phyloP scores from a whole-genome alignment of 2,797 vertebrate species.

The Sebastes glaucus region DNA sequence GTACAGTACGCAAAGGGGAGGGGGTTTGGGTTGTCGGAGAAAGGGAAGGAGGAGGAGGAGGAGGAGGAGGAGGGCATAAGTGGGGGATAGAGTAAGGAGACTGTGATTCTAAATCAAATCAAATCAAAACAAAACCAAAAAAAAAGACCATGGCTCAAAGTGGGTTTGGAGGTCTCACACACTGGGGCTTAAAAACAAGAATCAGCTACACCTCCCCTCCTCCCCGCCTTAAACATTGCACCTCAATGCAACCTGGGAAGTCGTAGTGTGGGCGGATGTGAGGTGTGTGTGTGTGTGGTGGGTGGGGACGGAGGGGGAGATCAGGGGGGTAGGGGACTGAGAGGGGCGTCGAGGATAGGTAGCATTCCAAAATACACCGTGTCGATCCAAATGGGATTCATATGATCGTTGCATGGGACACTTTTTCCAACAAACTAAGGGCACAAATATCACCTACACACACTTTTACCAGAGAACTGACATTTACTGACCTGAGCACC shows the following conservation, averaged over 20 bases:
- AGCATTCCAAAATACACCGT: slow-evolving; percentile 73
- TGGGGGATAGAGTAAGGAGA: slow-evolving; percentile 75
- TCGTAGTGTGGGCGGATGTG: slow-evolving; percentile 37
- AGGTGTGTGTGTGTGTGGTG: slow-evolving; percentile 14
- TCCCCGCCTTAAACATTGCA: slow-evolving; percentile 55
- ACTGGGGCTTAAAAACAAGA: slow-evolving; percentile 86
- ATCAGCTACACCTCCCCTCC: slow-evolving; percentile 55
- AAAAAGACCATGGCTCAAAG: slow-evolving; percentile 74
- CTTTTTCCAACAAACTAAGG: slow-evolving; percentile 47
- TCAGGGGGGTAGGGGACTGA: not conserved
- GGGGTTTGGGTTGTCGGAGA: slow-evolving; percentile 51
- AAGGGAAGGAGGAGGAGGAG: slow-evolving; percentile 65
- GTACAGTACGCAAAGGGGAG: slow-evolving; percentile 76
- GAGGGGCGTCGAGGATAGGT: slow-evolving; percentile 50
- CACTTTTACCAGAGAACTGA: slow-evolving; percentile 34
- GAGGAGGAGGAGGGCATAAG: slow-evolving; percentile 56
- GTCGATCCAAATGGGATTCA: slow-evolving; percentile 81
- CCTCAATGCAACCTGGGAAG: slow-evolving; percentile 40
- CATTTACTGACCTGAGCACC: slow-evolving; percentile 39
- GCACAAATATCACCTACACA: slow-evolving; percentile 61
- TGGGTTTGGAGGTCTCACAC: slow-evolving; percentile 82
- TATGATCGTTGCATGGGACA: slow-evolving; percentile 64
- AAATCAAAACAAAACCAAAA: slow-evolving; percentile 32
- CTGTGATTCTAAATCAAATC: slow-evolving; percentile 66
- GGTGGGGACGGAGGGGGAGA: slow-evolving; percentile 10